Base-by-base conservation (phyloP, 2,888 invertebrate species). In the Hirtodrosophila cameraria region DNA sequence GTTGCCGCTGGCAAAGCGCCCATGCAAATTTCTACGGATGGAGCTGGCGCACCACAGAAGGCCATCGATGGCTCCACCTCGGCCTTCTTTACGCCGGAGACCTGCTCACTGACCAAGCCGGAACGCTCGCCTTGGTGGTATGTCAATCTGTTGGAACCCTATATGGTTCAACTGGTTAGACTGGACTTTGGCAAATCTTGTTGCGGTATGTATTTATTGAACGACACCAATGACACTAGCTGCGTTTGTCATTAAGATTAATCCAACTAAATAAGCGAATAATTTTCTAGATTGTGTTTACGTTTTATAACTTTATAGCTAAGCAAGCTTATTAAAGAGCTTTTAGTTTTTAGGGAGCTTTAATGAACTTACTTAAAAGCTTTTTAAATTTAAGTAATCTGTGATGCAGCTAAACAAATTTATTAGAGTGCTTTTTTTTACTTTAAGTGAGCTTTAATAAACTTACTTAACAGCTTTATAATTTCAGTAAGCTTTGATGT, bases 121-220 rank as follows among this genome's bases (percentile, higher is more conserved):
- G 97, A 97, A 90, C 92, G 94, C n/a, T 93, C 94, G 20, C 97
- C 97, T 1, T 97, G 97, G 97, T 97, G 97, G 97, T 97, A 97
- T 91, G 97, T 97, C 81, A 97, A 97, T 91, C 93, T 97, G 0
- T 92, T 97, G 64, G 97, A 97, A 89, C 97, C 97, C 0, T 97
- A 97, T 90, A 97, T 97, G 97, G 97, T 97, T 62, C 97, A 97
- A 89, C 92, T 97, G 59, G 97, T 97, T 18, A 92, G 97, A 36
- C 92, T 97, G 59, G 97, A 97, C 92, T 97, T 97, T 88, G 97
- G 97, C 63, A 96, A 96, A 90, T 94, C 96, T 15, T 97, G 97
- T 88, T 97, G 97, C 89, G 97, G 97, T 96, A 91, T 95, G 95
- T 92, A n/a, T n/a, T n/a, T n/a, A n/a, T n/a, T n/a, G n/a, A n/a